Percentiles rank a stretch among this genome's conserved stretches.
Evolutionary conservation across 2,888 invertebrate genomes (phyloP).

Genomic region (Oeneis ivallda): DNA sequence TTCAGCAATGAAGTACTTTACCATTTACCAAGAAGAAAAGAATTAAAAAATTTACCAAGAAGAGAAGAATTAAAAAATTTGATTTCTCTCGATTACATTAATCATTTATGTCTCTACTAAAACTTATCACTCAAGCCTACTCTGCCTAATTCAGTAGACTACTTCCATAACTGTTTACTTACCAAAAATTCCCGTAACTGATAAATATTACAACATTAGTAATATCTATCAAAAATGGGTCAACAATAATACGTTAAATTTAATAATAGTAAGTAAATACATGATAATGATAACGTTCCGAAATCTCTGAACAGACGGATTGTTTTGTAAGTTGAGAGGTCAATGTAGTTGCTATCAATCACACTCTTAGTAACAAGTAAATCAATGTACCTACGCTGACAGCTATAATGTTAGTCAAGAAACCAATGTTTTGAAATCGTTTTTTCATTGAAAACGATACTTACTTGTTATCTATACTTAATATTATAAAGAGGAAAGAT

Average conservation of each 20-base stretch:
- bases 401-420: constrained; percentile 7
- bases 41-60: no score
- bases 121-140: neutral
- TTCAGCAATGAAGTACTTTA: no score
- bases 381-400: constrained; percentile 4
- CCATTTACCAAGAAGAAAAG: no score
- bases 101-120: neutral
- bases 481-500: no score
- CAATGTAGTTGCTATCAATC: constrained; percentile 31
- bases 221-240: constrained; percentile 13
- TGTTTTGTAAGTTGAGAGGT: constrained; percentile 32
- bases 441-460: neutral
- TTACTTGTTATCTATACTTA: neutral
- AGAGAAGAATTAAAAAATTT: no score
- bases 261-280: constrained; percentile 31
- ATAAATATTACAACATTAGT: constrained; percentile 21
- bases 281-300: constrained; percentile 27
- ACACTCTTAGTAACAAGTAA: constrained; percentile 12
- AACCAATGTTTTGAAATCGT: constrained; percentile 10
- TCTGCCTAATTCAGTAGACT: neutral
- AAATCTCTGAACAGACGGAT: constrained; percentile 27
- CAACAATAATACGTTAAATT: constrained; percentile 30
- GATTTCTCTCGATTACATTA: no score
- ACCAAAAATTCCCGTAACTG: neutral
- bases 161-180: neutral